Conservation (phyloP, 2,113 vertebrate species). For the Pardalotus punctatus region DNA sequence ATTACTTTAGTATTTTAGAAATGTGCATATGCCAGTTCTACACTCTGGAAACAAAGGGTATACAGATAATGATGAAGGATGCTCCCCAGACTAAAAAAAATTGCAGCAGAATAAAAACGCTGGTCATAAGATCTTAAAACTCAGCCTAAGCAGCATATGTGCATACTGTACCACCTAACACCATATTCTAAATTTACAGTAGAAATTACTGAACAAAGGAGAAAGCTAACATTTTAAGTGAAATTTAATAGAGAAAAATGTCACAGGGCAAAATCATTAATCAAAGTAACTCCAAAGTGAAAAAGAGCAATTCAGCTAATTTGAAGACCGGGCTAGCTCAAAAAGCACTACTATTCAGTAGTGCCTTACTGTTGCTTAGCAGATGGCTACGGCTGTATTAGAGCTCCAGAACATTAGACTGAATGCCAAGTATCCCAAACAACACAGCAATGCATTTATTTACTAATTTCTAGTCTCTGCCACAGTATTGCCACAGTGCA, state of each 20-base stretch:
- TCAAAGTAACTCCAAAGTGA: not conserved
- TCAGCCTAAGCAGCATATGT: not conserved
- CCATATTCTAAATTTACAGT: not conserved
- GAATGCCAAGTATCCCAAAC: slow-evolving; percentile 26
- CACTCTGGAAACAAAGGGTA: not conserved
- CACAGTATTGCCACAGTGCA: slow-evolving; percentile 26
- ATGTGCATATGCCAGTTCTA: not conserved
- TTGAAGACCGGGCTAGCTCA: not conserved
- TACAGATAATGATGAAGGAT: not conserved
- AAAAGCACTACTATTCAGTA: not conserved
- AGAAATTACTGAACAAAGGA: slow-evolving; percentile 8
- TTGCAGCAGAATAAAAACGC: not conserved
- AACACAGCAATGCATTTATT: slow-evolving; percentile 17
- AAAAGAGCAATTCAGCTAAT: slow-evolving; percentile 36
- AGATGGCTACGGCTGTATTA: not conserved
- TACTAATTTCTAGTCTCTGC: slow-evolving; percentile 51
- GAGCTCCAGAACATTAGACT: slow-evolving; percentile 23
- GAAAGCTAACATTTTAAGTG: not conserved
- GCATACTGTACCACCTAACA: not conserved
- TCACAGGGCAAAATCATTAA: not conserved
- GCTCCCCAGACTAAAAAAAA: not conserved
- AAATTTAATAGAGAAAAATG: slow-evolving; percentile 11
- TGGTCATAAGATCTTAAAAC: not conserved
- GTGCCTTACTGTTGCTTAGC: not conserved
- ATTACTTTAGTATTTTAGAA: not conserved